A percentile compares a stretch with the other conserved stretches of the same genome.
Evolutionary conservation across 2,888 invertebrate genomes (phyloP).

Genomic region (Scaptomyza caliginosa): DNA sequence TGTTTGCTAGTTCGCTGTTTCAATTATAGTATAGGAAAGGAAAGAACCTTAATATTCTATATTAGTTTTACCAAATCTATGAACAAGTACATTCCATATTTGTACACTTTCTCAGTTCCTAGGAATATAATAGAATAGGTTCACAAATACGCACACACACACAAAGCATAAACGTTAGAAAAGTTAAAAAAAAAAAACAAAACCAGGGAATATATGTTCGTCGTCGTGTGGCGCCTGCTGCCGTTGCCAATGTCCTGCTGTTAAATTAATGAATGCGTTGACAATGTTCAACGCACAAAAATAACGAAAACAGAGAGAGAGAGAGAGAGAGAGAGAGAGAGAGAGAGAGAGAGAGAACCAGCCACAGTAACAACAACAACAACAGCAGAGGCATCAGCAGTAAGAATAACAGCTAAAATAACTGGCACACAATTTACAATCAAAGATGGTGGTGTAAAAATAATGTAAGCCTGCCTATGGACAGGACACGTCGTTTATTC

Average conservation of each 20-base stretch:
- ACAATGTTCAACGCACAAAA: constrained; percentile 24
- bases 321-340: constrained; percentile 8
- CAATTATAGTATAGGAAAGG: too few relatives aligned
- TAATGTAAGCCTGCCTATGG: constrained; percentile 15
- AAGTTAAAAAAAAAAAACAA: constrained; percentile 20
- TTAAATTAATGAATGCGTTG: constrained; percentile 71
- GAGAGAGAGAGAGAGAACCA: constrained; percentile 4
- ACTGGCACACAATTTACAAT: constrained; percentile 55
- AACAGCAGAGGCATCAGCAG: constrained; percentile 9
- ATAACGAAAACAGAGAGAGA: constrained; percentile 16
- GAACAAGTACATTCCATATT: not conserved
- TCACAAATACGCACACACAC: not conserved
- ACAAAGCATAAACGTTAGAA: too few relatives aligned
- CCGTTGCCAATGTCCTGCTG: constrained; percentile 60
- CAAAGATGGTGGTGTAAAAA: constrained; percentile 45
- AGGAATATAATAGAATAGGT: constrained; percentile 5
- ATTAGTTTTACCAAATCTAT: too few relatives aligned
- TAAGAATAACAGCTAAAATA: constrained; percentile 14
- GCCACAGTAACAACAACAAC: not conserved
- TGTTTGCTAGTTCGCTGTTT: too few relatives aligned
- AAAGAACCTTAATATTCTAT: too few relatives aligned
- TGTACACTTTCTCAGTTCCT: not conserved
- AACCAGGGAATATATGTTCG: constrained; percentile 16
- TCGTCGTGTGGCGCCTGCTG: constrained; percentile 4
- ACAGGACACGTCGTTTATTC: constrained; percentile 15